A percentile compares a stretch with the other conserved stretches of the same genome.
Evolutionary conservation across 2,113 vertebrate genomes (phyloP).

Genomic region (Gobius niger): DNA sequence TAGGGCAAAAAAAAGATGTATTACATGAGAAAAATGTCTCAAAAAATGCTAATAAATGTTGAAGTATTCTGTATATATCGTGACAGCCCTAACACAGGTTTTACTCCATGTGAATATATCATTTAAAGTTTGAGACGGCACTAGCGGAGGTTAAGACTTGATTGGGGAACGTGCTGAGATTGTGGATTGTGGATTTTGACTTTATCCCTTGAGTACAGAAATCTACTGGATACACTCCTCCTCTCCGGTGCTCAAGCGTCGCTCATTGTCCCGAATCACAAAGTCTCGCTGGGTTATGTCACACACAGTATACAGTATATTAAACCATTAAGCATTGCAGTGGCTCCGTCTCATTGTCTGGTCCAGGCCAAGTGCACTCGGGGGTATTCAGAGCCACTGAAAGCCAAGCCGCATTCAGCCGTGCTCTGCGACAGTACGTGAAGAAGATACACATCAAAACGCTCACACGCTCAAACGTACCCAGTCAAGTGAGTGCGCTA

Average conservation of each 20-base stretch:
- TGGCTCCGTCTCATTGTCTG: constrained; percentile 61
- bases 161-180: no score
- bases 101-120: constrained; percentile 34
- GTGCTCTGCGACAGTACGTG: constrained; percentile 18
- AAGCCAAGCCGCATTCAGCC: constrained; percentile 47
- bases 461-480: no score
- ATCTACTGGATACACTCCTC: not conserved
- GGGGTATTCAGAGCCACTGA: constrained; percentile 57
- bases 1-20: no score
- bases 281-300: constrained; percentile 41
- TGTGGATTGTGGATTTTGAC: not conserved
- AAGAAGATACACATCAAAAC: constrained; percentile 28
- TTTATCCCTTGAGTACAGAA: constrained; percentile 3
- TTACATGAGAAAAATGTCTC: no score
- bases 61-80: no score
- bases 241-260: constrained; percentile 16
- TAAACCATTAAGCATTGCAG: constrained; percentile 52
- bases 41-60: no score
- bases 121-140: no score
- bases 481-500: constrained; percentile 18
- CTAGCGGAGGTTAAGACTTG: no score
- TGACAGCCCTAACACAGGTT: no score
- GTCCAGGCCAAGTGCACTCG: constrained; percentile 63
- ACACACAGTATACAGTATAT: constrained; percentile 35
- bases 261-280: constrained; percentile 23